Conservation (phyloP, 2,113 vertebrate genomes). For the Halichoeres trimaculatus region DNA sequence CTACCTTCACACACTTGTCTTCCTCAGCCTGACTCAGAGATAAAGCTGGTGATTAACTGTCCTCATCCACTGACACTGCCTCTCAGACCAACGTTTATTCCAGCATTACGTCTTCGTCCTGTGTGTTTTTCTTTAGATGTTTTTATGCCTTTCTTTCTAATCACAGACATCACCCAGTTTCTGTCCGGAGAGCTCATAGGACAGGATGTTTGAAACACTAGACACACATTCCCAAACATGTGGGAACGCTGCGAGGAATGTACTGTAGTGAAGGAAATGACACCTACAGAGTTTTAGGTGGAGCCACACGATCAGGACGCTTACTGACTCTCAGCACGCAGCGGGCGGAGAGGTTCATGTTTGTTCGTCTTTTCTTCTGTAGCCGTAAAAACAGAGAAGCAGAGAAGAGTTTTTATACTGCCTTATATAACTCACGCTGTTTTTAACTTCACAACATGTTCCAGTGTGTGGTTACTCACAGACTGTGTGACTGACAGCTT, state of each 20-base stretch:
- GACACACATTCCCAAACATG: slow-evolving; percentile 50
- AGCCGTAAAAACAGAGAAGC: slow-evolving; percentile 12
- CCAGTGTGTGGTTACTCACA: slow-evolving; percentile 15
- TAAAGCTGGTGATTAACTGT: slow-evolving; percentile 39
- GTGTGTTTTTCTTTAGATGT: slow-evolving; percentile 22
- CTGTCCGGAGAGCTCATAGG: slow-evolving; percentile 16
- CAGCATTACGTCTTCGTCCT: slow-evolving; percentile 29
- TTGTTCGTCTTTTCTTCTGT: slow-evolving; percentile 33
- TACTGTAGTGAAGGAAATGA: slow-evolving; percentile 43
- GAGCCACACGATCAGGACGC: slow-evolving; percentile 36
- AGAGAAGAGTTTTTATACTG: slow-evolving; percentile 27
- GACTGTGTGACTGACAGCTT: slow-evolving; percentile 42
- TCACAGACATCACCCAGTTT: slow-evolving; percentile 9
- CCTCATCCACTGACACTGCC: slow-evolving; percentile 61
- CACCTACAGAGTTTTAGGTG: slow-evolving; percentile 49
- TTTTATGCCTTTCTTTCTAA: neutral
- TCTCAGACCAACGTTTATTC: slow-evolving; percentile 40
- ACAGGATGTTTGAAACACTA: slow-evolving; percentile 71
- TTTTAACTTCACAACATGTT: slow-evolving; percentile 10
- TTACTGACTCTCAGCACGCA: slow-evolving; percentile 26
- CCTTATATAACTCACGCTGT: slow-evolving; percentile 9
- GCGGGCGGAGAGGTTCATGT: neutral
- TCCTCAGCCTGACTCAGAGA: slow-evolving; percentile 23
- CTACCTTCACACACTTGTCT: slow-evolving; percentile 53
- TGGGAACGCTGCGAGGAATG: slow-evolving; percentile 64